These are phyloP conservation scores for Leptoclinus maculatus DNA, from an alignment of 2,797 vertebrate species.

Conservation along the genomic window DNA sequence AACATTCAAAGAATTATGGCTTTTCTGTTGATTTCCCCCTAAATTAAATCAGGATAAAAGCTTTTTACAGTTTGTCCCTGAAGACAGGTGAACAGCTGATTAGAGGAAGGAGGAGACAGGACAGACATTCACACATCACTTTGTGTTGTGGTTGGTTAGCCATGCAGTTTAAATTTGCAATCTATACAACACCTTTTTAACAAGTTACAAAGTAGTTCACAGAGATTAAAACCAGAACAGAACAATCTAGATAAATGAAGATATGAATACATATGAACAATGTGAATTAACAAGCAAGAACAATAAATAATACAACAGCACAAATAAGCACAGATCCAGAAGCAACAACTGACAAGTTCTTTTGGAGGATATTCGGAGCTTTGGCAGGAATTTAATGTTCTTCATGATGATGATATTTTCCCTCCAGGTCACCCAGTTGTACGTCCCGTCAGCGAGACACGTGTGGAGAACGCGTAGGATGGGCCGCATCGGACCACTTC, in stretches of 20 bases:
- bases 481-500: slow-evolving; percentile 96
- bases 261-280: not conserved
- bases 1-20: not conserved
- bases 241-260: not conserved
- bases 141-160: not conserved
- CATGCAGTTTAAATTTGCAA: not conserved
- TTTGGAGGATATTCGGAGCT: not conserved
- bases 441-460: slow-evolving; percentile 94
- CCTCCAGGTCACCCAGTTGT: slow-evolving; percentile 94
- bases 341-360: not conserved
- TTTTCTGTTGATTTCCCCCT: not conserved
- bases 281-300: not conserved
- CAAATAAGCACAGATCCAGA: not conserved
- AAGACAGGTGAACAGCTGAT: not conserved
- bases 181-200: not conserved
- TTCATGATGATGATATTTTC: not conserved
- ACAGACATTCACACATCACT: not conserved
- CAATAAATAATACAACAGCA: not conserved
- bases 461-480: slow-evolving; percentile 95
- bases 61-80: not conserved
- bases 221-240: not conserved
- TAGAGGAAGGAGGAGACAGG: not conserved
- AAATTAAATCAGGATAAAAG: not conserved
- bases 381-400: not conserved
- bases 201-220: not conserved